Conservation (phyloP, 2,113 vertebrate genomes). For the Notothenia rossii region DNA sequence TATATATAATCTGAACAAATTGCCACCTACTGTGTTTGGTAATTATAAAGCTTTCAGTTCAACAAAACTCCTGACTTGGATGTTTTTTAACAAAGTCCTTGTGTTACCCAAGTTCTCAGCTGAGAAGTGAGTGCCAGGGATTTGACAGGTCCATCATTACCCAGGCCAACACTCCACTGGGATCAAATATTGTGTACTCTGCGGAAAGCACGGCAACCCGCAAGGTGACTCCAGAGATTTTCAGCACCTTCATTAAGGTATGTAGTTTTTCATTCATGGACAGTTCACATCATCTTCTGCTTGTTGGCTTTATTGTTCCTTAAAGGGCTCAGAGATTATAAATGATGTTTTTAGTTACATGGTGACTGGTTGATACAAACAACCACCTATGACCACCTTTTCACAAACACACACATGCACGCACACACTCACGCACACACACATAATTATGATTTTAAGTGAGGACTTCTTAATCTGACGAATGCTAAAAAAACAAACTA, state of each 20-base stretch:
- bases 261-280: neutral
- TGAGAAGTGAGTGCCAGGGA: conserved; percentile 75
- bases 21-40: neutral
- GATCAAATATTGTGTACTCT: conserved; percentile 77
- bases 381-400: no score
- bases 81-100: neutral
- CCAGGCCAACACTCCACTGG: conserved; percentile 80
- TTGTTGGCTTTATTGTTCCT: neutral
- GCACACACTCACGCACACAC: no score
- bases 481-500: no score
- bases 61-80: neutral
- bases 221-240: conserved; percentile 73
- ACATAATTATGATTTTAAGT: no score
- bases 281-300: neutral
- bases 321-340: neutral
- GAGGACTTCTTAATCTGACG: no score
- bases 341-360: conserved; percentile 1
- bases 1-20: neutral
- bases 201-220: conserved; percentile 74
- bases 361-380: neutral
- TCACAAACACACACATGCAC: no score
- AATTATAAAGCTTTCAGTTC: neutral
- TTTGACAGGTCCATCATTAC: conserved; percentile 77
- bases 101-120: conserved; percentile 62
- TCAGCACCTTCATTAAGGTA: conserved; percentile 81